Percentiles rank a stretch among this genome's conserved stretches.
Evolutionary conservation across 2,797 vertebrate species (phyloP).

Genomic region (Acipenser oxyrinchus): DNA sequence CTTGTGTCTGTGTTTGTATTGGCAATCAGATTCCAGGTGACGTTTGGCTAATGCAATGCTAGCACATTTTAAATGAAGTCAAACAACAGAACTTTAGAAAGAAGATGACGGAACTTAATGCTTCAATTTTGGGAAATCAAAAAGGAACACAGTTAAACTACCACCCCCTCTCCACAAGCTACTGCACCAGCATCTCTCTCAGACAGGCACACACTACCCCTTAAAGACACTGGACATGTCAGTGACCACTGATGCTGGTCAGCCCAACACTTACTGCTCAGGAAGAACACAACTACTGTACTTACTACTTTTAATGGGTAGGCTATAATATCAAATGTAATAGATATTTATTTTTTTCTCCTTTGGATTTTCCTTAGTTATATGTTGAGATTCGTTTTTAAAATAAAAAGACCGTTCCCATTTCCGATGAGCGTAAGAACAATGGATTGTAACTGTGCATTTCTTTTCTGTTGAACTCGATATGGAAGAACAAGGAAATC

Average conservation of each 20-base stretch:
- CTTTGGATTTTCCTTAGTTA: not conserved
- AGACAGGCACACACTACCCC: not conserved
- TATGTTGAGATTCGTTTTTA: not conserved
- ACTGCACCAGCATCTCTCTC: too few relatives aligned
- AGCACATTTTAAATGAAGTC: too few relatives aligned
- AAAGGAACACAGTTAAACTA: too few relatives aligned
- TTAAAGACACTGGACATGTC: not conserved
- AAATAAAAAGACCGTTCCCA: conserved; percentile 17
- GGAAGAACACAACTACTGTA: conserved; percentile 15
- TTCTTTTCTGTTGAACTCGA: conserved; percentile 27
- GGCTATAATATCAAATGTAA: conserved; percentile 4
- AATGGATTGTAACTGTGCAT: conserved; percentile 18
- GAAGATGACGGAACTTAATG: too few relatives aligned
- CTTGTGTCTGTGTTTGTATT: too few relatives aligned
- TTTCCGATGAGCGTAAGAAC: conserved; percentile 20
- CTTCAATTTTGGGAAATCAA: too few relatives aligned
- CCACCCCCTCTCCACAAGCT: too few relatives aligned
- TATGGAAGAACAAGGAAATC: conserved; percentile 36
- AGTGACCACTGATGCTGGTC: not conserved
- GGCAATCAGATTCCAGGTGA: too few relatives aligned
- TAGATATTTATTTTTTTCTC: conserved; percentile 11
- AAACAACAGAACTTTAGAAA: too few relatives aligned
- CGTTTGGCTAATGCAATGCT: too few relatives aligned
- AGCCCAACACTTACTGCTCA: conserved; percentile 29
- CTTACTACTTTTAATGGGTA: too few relatives aligned